Base-by-base conservation (phyloP, 2,888 invertebrate species). In the Drosophila falleni region DNA sequence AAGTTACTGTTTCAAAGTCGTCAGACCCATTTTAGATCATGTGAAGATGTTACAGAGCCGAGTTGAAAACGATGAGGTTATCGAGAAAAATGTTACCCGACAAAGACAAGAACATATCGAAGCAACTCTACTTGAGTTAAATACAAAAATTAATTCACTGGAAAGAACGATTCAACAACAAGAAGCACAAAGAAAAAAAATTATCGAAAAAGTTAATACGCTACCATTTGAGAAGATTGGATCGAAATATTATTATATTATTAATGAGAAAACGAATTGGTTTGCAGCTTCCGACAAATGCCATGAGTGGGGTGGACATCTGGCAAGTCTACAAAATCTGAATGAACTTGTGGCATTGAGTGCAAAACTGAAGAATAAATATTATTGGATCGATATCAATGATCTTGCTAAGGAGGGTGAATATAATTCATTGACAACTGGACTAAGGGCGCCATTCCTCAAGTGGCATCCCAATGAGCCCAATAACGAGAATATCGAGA, bases 191-290 rank as follows among this genome's bases (percentile, higher is more conserved):
- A 5, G 1, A 8, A 47, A 16, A 8, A n/a, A 35, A 26, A 13
- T 16, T 11, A 44, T 3, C 10, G 23, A 23, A 37, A 6, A 35
- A 33, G 33, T 0, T 15, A 2, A n/a, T 4, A 29, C 11, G 5
- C 5, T 6, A 8, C 19, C 10, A 19, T 62, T 46, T 26, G n/a
- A 42, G 10, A 51, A 26, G 23, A 61, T 51, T 11, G 54, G 54
- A n/a, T 46, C 11, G 1, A 62, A 62, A 11, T 62, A 47, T 29
- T 62, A 62, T 19, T 54, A 54, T 53, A 39, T 61, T n/a, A n/a
- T n/a, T n/a, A n/a, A n/a, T n/a, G n/a, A n/a, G n/a, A n/a, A n/a
- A n/a, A n/a, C n/a, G 6, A 54, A 62, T 10, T 62, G 62, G 62
- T 54, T 39, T 10, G n/a, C 5, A 5, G 62, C 62, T n/a, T 46